Percentiles rank a stretch among this genome's conserved stretches.
These are phyloP conservation scores for Bugula neritina DNA, from an alignment of 2,888 invertebrate genomes.

Conservation along the genomic window DNA sequence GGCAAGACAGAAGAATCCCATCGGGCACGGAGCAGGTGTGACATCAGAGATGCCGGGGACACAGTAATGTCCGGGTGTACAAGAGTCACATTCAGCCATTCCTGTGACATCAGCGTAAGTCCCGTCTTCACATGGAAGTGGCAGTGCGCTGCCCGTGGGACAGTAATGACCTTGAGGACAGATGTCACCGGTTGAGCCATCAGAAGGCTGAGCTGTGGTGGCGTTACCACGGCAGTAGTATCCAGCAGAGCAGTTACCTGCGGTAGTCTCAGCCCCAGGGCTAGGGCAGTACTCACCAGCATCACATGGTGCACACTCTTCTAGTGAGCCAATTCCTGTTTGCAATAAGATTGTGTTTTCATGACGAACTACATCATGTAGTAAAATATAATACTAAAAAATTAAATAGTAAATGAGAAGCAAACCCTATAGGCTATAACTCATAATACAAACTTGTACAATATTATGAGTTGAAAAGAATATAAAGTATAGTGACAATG, in stretches of 20 bases:
- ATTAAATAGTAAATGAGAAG: too few species aligned
- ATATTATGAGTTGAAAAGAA: too few species aligned
- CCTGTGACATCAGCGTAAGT: slow-evolving; percentile 38
- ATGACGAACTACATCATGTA: too few species aligned
- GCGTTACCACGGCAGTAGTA: slow-evolving; percentile 40
- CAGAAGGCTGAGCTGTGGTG: slow-evolving; percentile 35
- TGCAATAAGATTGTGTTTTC: not conserved
- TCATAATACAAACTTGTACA: too few species aligned
- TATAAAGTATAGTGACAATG: too few species aligned
- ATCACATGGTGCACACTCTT: slow-evolving; percentile 42
- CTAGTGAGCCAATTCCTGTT: slow-evolving; percentile 36
- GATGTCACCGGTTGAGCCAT: slow-evolving; percentile 38
- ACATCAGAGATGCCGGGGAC: slow-evolving; percentile 34
- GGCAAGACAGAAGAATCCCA: slow-evolving; percentile 43
- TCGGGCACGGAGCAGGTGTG: slow-evolving; percentile 40
- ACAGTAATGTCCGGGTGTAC: slow-evolving; percentile 45
- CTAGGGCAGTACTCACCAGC: slow-evolving; percentile 43
- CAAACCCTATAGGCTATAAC: too few species aligned
- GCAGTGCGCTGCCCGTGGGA: slow-evolving; percentile 38
- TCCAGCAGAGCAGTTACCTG: slow-evolving; percentile 39
- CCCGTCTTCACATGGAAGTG: slow-evolving; percentile 41
- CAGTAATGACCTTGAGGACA: slow-evolving; percentile 43
- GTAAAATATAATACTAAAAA: too few species aligned
- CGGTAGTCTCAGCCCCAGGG: slow-evolving; percentile 37
- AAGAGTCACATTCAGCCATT: slow-evolving; percentile 37